Evolutionary conservation across 1,140 invertebrate genomes (phyloP).

Genomic region (Procambarus virginalis): DNA sequence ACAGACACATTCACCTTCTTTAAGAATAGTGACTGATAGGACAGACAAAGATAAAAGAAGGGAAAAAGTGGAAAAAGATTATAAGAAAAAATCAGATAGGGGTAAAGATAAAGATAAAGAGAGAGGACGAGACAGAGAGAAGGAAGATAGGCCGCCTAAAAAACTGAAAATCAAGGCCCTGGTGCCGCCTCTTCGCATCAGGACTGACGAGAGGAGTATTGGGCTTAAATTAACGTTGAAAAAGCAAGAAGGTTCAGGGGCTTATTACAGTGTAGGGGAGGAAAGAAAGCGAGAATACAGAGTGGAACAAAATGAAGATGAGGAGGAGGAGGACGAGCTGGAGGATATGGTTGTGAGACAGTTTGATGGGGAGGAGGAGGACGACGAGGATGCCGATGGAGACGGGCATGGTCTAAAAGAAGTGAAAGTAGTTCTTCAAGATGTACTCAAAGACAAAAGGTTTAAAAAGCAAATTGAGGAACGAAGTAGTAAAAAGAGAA

Average conservation of each 20-base stretch:
- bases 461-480: slow-evolving; percentile 59
- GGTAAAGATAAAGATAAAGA: slow-evolving; percentile 54
- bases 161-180: slow-evolving; percentile 61
- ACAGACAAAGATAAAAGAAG: slow-evolving; percentile 56
- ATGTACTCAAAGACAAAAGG: slow-evolving; percentile 58
- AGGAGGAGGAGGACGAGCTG: slow-evolving; percentile 35
- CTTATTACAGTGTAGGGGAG: slow-evolving; percentile 64
- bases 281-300: slow-evolving; percentile 58
- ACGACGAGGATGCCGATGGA: slow-evolving; percentile 19
- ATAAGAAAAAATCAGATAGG: slow-evolving; percentile 56
- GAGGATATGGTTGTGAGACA: slow-evolving; percentile 17
- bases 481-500: slow-evolving; percentile 44
- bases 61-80: slow-evolving; percentile 42
- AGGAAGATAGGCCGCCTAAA: slow-evolving; percentile 57
- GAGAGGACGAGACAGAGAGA: slow-evolving; percentile 53
- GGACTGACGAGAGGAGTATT: slow-evolving; percentile 54
- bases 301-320: slow-evolving; percentile 56
- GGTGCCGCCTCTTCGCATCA: slow-evolving; percentile 56
- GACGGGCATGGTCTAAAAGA: slow-evolving; percentile 37
- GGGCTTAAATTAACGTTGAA: slow-evolving; percentile 56
- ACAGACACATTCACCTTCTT: slow-evolving; percentile 31
- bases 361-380: slow-evolving; percentile 41
- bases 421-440: slow-evolving; percentile 59
- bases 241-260: slow-evolving; percentile 62
- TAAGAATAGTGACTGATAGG: slow-evolving; percentile 42